These are phyloP conservation scores for Aphelocoma coerulescens DNA, from an alignment of 2,113 vertebrate genomes.

Conservation along the genomic window DNA sequence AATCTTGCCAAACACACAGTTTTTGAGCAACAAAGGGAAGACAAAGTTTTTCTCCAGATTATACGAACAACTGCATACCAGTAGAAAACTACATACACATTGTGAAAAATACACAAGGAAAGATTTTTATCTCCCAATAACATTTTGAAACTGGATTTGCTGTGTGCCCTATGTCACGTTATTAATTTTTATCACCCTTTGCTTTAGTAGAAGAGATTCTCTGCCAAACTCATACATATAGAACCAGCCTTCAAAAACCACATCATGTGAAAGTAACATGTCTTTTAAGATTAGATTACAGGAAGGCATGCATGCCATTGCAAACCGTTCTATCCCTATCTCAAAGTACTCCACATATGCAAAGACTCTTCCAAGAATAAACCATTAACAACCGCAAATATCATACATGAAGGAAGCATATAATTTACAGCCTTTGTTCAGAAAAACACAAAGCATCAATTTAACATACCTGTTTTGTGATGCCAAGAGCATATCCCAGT, in stretches of 20 bases:
- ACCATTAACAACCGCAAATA: slow-evolving; percentile 33
- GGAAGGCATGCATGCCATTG: slow-evolving; percentile 53
- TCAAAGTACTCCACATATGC: slow-evolving; percentile 18
- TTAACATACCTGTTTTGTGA: not conserved
- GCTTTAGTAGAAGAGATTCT: not conserved
- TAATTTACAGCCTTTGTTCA: slow-evolving; percentile 27
- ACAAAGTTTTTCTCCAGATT: not conserved
- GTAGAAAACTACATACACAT: not conserved
- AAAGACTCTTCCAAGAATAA: slow-evolving; percentile 66
- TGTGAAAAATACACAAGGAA: not conserved
- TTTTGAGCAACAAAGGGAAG: not conserved
- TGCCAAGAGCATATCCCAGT: not conserved
- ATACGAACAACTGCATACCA: not conserved
- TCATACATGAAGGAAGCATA: not conserved
- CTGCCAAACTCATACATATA: not conserved
- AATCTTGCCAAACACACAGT: not conserved
- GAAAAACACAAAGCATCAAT: not conserved
- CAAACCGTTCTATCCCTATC: slow-evolving; percentile 8
- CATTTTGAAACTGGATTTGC: not conserved
- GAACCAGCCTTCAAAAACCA: slow-evolving; percentile 8
- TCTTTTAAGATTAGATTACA: slow-evolving; percentile 63
- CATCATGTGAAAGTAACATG: slow-evolving; percentile 32
- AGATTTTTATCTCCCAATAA: not conserved
- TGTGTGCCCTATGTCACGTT: not conserved
- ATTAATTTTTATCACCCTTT: not conserved